These are phyloP conservation scores for Solenopsis fugax DNA, from an alignment of 1,140 invertebrate species.

Conservation along the genomic window DNA sequence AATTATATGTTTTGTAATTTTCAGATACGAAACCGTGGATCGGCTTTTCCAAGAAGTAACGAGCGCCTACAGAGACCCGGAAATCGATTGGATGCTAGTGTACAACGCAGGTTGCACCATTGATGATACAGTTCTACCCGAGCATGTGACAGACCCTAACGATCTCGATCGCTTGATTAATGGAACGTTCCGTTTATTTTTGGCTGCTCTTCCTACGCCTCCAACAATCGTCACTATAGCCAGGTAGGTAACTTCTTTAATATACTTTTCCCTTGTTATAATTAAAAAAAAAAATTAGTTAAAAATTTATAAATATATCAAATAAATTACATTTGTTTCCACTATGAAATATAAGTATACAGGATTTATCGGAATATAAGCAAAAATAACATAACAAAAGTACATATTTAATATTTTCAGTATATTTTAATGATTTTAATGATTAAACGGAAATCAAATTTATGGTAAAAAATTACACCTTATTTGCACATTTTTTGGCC, in stretches of 20 bases:
- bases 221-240: slow-evolving; percentile 93
- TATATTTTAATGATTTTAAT: not conserved
- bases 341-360: not conserved
- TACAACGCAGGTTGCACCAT: slow-evolving; percentile 95
- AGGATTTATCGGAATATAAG: not conserved
- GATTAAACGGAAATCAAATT: too few relatives aligned
- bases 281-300: not conserved
- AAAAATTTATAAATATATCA: not conserved
- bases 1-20: slow-evolving; percentile 35
- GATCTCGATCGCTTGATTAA: slow-evolving; percentile 90
- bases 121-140: slow-evolving; percentile 92
- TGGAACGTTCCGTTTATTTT: slow-evolving; percentile 87
- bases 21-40: slow-evolving; percentile 85
- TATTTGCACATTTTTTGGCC: too few relatives aligned
- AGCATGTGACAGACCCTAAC: slow-evolving; percentile 91
- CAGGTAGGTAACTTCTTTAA: slow-evolving; percentile 80
- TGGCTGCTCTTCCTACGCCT: slow-evolving; percentile 88
- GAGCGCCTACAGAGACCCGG: slow-evolving; percentile 86
- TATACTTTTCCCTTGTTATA: not conserved
- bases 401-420: too few relatives aligned
- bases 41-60: slow-evolving; percentile 85
- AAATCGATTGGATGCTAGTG: slow-evolving; percentile 93
- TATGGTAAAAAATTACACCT: too few relatives aligned
- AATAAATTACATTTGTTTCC: not conserved
- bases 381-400: not conserved